Percentiles rank a stretch among this genome's conserved stretches.
These are phyloP conservation scores for Casuarius casuarius DNA, from an alignment of 2,113 vertebrate species.

Conservation along the genomic window DNA sequence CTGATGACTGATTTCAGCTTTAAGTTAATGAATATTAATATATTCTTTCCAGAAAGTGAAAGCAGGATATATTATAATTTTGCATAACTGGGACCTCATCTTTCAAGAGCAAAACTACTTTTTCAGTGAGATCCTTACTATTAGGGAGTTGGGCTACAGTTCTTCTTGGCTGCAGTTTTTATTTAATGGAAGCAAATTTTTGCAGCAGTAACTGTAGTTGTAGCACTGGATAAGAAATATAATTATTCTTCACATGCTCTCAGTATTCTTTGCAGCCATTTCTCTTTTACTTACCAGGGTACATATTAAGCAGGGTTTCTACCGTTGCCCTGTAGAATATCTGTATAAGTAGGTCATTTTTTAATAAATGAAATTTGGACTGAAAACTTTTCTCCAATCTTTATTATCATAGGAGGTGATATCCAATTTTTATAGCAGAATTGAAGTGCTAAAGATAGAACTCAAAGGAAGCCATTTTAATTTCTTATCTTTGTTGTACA, in stretches of 20 bases:
- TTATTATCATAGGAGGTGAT: conserved; percentile 16
- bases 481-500: conserved; percentile 43
- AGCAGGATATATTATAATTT: not conserved
- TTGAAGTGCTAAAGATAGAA: conserved; percentile 27
- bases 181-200: not conserved
- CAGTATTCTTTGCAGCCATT: conserved; percentile 46
- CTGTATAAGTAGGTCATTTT: conserved; percentile 44
- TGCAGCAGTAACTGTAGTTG: not conserved
- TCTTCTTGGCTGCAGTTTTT: conserved; percentile 25
- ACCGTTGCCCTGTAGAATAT: conserved; percentile 36
- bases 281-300: conserved; percentile 40
- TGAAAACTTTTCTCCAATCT: conserved; percentile 39
- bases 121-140: not conserved
- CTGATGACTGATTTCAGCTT: conserved; percentile 2
- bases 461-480: not conserved
- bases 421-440: conserved; percentile 38
- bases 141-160: not conserved
- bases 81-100: not conserved
- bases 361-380: conserved; percentile 42
- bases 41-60: conserved; percentile 10
- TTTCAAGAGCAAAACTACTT: conserved; percentile 16
- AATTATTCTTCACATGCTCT: conserved; percentile 6
- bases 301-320: not conserved
- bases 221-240: conserved; percentile 25
- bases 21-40: conserved; percentile 15